These are phyloP conservation scores for Ormyrus thymus DNA, from an alignment of 2,888 invertebrate genomes.

Conservation along the genomic window DNA sequence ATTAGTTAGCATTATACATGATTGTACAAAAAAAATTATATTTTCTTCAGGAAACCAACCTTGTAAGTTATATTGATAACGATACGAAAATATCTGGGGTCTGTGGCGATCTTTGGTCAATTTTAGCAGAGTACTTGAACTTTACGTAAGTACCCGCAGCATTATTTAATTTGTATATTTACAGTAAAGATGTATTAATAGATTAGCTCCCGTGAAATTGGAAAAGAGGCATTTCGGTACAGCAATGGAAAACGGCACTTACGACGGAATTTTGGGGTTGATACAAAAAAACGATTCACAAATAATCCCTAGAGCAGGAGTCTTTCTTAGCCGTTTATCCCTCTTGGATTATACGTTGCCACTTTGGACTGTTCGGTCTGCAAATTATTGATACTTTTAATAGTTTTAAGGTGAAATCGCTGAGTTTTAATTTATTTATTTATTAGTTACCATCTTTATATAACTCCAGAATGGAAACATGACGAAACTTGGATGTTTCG, in stretches of 20 bases:
- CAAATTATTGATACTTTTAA: neutral
- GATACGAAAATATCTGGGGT: slow-evolving; percentile 49
- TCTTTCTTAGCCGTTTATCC: slow-evolving; percentile 39
- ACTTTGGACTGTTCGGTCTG: slow-evolving; percentile 58
- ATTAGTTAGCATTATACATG: neutral
- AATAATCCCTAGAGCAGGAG: slow-evolving; percentile 56
- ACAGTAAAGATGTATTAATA: slow-evolving; percentile 7
- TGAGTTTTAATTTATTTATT: neutral
- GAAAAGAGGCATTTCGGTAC: slow-evolving; percentile 47
- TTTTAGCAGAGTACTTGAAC: slow-evolving; percentile 51
- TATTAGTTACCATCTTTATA: slow-evolving; percentile 56
- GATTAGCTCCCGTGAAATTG: slow-evolving; percentile 42
- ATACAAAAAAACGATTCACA: slow-evolving; percentile 55
- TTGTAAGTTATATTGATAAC: slow-evolving; percentile 49
- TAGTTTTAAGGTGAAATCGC: neutral
- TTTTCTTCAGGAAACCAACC: slow-evolving; percentile 44
- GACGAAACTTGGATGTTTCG: slow-evolving; percentile 55
- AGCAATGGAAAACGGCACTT: slow-evolving; percentile 50
- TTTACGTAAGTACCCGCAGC: slow-evolving; percentile 49
- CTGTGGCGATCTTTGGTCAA: slow-evolving; percentile 53
- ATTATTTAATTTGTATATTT: neutral
- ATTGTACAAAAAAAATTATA: neutral
- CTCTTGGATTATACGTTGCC: slow-evolving; percentile 57
- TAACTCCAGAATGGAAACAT: slow-evolving; percentile 54
- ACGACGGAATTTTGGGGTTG: slow-evolving; percentile 55